A percentile compares a stretch with the other conserved stretches of the same genome.
These are phyloP conservation scores for Ovibos moschatus DNA, from an alignment of 2,113 vertebrate genomes.

Conservation along the genomic window DNA sequence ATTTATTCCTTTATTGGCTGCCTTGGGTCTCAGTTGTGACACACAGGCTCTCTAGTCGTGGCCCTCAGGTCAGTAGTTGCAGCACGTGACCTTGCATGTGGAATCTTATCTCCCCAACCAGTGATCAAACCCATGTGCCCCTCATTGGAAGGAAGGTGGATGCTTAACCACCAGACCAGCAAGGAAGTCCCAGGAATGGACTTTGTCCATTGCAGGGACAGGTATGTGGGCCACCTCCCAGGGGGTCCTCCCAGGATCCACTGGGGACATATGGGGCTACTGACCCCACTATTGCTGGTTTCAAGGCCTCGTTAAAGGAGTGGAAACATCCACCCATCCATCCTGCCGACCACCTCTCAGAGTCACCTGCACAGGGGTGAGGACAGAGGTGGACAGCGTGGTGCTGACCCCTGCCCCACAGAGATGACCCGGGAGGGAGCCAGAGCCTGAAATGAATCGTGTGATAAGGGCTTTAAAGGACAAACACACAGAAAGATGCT, in stretches of 20 bases:
- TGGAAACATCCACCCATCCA: not conserved
- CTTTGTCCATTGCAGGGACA: not conserved
- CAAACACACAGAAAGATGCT: not conserved
- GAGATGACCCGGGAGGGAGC: not conserved
- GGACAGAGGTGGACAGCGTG: not conserved
- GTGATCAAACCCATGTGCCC: not conserved
- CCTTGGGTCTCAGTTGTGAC: not conserved
- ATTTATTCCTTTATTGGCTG: not conserved
- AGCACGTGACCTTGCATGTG: not conserved
- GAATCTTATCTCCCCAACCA: not conserved
- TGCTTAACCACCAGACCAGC: not conserved
- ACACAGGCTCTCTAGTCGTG: not conserved
- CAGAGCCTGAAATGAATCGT: fast-evolving
- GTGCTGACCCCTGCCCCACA: fast-evolving
- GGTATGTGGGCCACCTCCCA: not conserved
- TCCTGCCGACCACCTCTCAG: not conserved
- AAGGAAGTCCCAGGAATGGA: not conserved
- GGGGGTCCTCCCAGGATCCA: not conserved
- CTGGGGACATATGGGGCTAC: too few species aligned
- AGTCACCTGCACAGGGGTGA: not conserved
- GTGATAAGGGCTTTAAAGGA: not conserved
- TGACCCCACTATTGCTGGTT: not conserved
- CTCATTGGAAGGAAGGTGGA: not conserved
- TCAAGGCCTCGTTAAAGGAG: not conserved
- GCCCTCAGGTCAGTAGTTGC: not conserved